Evolutionary conservation across 1,140 invertebrate species (phyloP).

Genomic region (Lasioglossum baleicum): DNA sequence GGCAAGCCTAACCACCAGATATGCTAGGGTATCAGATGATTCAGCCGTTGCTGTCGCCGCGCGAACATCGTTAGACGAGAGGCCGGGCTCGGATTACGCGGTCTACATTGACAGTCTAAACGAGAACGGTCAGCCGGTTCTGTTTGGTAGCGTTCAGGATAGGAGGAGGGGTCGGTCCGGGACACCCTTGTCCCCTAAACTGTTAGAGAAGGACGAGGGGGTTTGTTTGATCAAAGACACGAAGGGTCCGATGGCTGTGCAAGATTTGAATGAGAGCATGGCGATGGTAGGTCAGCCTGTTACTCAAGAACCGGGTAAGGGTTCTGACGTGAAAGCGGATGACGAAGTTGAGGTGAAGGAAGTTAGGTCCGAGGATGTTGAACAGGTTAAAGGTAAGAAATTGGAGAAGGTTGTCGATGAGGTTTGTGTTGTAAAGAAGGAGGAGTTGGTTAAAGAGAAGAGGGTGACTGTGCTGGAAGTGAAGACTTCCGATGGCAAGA

Average conservation of each 20-base stretch:
- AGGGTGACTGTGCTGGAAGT: background rate
- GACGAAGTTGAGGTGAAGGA: background rate
- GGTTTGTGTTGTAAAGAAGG: background rate
- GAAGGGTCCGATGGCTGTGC: background rate
- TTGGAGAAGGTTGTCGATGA: background rate
- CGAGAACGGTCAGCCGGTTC: constrained; percentile 59
- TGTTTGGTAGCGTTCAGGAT: constrained; percentile 73
- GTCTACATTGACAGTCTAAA: constrained; percentile 40
- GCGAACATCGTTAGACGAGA: background rate
- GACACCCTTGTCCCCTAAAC: constrained; percentile 11
- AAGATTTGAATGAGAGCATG: background rate
- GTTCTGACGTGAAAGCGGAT: background rate
- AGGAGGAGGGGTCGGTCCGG: constrained; percentile 37
- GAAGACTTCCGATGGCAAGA: background rate
- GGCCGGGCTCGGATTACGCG: constrained; percentile 20
- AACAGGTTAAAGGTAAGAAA: too few species aligned
- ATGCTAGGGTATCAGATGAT: constrained; percentile 63
- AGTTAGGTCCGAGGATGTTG: too few species aligned
- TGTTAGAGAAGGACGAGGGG: background rate
- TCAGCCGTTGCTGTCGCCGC: constrained; percentile 19
- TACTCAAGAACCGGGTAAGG: background rate
- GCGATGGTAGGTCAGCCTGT: background rate
- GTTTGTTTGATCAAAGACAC: background rate
- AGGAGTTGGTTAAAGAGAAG: background rate
- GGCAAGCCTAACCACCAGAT: constrained; percentile 71